Conservation (phyloP, 1,140 invertebrate species). For the Apis laboriosa region DNA sequence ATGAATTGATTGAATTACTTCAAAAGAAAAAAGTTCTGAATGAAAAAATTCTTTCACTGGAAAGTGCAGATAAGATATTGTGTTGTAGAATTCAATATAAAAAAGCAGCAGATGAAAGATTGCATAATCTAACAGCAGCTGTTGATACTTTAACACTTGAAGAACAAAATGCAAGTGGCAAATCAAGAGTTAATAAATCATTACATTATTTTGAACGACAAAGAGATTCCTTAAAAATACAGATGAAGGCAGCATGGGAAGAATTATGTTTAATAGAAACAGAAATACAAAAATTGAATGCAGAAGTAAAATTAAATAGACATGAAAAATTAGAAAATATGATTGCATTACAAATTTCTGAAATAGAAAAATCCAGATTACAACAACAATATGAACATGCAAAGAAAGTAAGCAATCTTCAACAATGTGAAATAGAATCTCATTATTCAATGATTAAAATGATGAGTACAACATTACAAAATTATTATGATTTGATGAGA, state of each 20-base stretch:
- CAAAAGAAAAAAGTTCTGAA: slow-evolving; percentile 68
- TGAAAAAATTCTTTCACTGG: slow-evolving; percentile 73
- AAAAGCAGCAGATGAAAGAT: slow-evolving; percentile 77
- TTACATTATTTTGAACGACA: slow-evolving; percentile 78
- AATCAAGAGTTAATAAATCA: slow-evolving; percentile 77
- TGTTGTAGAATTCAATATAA: slow-evolving; percentile 78
- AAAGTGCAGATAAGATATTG: slow-evolving; percentile 76
- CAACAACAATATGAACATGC: slow-evolving; percentile 74
- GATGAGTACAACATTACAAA: slow-evolving; percentile 71
- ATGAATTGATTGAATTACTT: slow-evolving; percentile 71
- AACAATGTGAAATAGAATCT: slow-evolving; percentile 75
- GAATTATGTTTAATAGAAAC: slow-evolving; percentile 71
- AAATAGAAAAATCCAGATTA: slow-evolving; percentile 66
- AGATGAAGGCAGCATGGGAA: slow-evolving; percentile 73
- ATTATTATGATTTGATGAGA: slow-evolving; percentile 73
- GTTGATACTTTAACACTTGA: slow-evolving; percentile 59
- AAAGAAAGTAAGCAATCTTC: slow-evolving; percentile 71
- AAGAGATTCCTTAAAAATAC: slow-evolving; percentile 73
- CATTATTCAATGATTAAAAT: slow-evolving; percentile 68
- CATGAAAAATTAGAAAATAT: slow-evolving; percentile 61
- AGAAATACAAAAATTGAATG: slow-evolving; percentile 61
- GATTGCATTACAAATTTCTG: slow-evolving; percentile 44
- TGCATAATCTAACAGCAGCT: slow-evolving; percentile 74
- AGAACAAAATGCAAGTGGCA: slow-evolving; percentile 78
- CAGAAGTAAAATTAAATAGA: slow-evolving; percentile 62